Percentiles rank a stretch among this genome's conserved stretches.
Conservation (phyloP, 2,113 vertebrate genomes). For the Formicarius rufipectus region DNA sequence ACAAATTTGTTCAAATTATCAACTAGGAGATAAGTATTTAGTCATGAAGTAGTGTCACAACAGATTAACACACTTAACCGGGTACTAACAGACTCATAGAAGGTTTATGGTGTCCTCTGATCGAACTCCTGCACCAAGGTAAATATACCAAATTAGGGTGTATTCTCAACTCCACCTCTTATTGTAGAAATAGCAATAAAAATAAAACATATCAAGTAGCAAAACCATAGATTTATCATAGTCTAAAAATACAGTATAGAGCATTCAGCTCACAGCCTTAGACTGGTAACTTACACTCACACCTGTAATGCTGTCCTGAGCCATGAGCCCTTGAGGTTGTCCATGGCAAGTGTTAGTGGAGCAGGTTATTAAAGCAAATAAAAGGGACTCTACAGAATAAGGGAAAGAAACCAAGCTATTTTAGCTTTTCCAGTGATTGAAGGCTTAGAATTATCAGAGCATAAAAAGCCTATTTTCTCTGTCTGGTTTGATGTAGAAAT, state of each 20-base stretch:
- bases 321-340: fast-evolving
- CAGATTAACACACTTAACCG: background rate
- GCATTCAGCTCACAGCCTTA: background rate
- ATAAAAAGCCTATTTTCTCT: background rate
- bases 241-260: background rate
- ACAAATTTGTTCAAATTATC: background rate
- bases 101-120: background rate
- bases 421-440: background rate
- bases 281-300: fast-evolving
- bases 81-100: background rate
- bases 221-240: background rate
- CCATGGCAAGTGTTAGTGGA: background rate
- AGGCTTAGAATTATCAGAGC: background rate
- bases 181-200: background rate
- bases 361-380: background rate
- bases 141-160: background rate
- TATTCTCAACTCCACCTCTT: background rate
- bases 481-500: background rate
- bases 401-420: background rate
- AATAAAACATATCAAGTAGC: background rate
- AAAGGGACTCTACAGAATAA: background rate
- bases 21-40: background rate
- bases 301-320: fast-evolving
- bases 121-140: background rate
- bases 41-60: background rate